Evolutionary conservation across 2,888 invertebrate species (phyloP).

Genomic region (Hydrotaea cyrtoneurina): DNA sequence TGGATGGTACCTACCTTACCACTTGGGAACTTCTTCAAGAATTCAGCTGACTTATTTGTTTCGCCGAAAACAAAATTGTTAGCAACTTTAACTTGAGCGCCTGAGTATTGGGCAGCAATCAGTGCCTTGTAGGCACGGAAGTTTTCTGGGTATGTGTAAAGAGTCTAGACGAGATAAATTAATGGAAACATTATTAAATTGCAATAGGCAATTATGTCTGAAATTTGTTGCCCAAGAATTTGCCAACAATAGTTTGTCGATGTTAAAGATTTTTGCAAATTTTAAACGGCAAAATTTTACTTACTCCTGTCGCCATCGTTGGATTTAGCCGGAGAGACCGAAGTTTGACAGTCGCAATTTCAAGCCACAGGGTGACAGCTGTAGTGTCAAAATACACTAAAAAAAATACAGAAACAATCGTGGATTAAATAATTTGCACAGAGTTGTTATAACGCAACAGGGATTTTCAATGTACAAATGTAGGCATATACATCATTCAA

Average conservation of each 20-base stretch:
- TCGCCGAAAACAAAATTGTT: slow-evolving; percentile 95
- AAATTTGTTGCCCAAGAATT: slow-evolving; percentile 30
- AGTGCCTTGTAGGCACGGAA: slow-evolving; percentile 98
- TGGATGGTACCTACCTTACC: slow-evolving; percentile 89
- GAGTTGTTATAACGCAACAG: slow-evolving; percentile 7
- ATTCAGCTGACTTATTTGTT: slow-evolving; percentile 92
- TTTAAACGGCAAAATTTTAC: slow-evolving; percentile 77
- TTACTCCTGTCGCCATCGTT: slow-evolving; percentile 89
- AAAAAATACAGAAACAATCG: slow-evolving; percentile 16
- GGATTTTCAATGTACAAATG: too few species aligned
- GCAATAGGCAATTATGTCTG: neutral
- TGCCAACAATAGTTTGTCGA: slow-evolving; percentile 67
- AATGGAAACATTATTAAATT: slow-evolving; percentile 50
- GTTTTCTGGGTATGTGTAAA: slow-evolving; percentile 99
- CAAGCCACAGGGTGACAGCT: slow-evolving; percentile 39
- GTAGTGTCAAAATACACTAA: slow-evolving; percentile 35
- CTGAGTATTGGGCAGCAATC: slow-evolving; percentile 98
- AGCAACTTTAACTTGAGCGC: slow-evolving; percentile 90
- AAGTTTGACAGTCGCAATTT: slow-evolving; percentile 70
- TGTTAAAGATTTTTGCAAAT: slow-evolving; percentile 74
- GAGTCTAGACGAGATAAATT: slow-evolving; percentile 82
- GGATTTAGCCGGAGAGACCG: slow-evolving; percentile 82
- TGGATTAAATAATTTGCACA: slow-evolving; percentile 29
- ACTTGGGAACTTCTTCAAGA: slow-evolving; percentile 96
- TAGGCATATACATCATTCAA: too few species aligned